These are phyloP conservation scores for Camptogramma bilineatum DNA, from an alignment of 2,888 invertebrate genomes.

Conservation along the genomic window DNA sequence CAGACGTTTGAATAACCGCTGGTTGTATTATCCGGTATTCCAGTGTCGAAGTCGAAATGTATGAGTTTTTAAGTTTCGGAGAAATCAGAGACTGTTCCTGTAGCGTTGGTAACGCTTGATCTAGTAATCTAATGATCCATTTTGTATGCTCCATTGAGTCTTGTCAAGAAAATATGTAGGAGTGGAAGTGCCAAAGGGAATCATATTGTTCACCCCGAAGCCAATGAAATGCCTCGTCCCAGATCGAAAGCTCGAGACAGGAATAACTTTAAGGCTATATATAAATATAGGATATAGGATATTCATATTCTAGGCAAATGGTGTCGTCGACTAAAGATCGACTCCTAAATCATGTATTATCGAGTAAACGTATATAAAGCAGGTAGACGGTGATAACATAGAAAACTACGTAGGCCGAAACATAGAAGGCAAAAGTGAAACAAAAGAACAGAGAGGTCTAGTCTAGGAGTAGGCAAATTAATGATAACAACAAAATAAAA, in stretches of 20 bases:
- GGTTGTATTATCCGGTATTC: not conserved
- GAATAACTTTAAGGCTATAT: not conserved
- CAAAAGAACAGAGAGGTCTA: no score
- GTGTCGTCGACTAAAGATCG: not conserved
- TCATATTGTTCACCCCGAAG: not conserved
- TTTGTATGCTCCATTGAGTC: constrained; percentile 8
- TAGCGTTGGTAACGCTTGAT: not conserved
- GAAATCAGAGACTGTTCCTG: not conserved
- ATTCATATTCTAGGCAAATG: not conserved
- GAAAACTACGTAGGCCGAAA: no score
- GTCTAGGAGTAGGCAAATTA: not conserved
- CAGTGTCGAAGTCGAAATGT: not conserved
- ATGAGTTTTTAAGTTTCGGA: not conserved
- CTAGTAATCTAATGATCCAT: constrained; percentile 12
- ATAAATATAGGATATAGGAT: not conserved
- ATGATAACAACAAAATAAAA: not conserved
- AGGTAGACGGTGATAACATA: not conserved
- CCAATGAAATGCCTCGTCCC: not conserved
- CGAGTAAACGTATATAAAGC: not conserved
- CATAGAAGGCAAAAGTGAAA: no score
- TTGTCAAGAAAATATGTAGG: not conserved
- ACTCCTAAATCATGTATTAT: not conserved
- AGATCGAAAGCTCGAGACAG: not conserved
- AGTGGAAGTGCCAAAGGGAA: not conserved
- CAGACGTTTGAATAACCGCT: not conserved